Base-by-base conservation (phyloP, 1,140 invertebrate species). In the Cepaea nemoralis region DNA sequence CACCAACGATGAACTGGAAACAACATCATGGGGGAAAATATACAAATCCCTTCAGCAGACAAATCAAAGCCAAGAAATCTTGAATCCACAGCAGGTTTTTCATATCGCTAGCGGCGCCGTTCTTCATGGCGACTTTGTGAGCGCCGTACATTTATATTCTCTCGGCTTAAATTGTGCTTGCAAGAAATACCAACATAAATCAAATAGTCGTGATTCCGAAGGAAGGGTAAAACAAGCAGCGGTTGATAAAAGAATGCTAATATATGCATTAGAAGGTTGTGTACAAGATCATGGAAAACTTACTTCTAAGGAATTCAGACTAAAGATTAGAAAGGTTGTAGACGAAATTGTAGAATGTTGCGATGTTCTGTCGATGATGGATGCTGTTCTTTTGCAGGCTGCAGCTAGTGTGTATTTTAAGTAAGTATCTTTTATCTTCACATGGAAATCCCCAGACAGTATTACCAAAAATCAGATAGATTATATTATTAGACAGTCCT, bases 11-110 rank as follows among this genome's bases (percentile, higher is more conserved):
- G 71, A 74, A 35, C 14, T 33, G 3, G 37, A 74, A 8, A 1
- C 12, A 45, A 42, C 71, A 27, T 74, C 71, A 74, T 74, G 71
- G 71, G 40, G 8, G 22, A 42, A 74, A 42, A 74, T 74, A 42
- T 74, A 45, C 27, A 74, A 74, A 50, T 74, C 71, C 1, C 12
- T 74, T 1, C n/a, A 33, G 37, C 19, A 10, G 27, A 1, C 6
- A 27, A 31, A 3, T 6, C 5, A 8, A 24, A 45, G 42, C 27
- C 37, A 74, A 16, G 0, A 74, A 45, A 50, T n/a, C 12, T n/a
- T n/a, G 22, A 48, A n/a, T 3, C n/a, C 31, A 27, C n/a, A 1
- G 10, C 39, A 19, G 6, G 12, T 6, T 42, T 74, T 45, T 63
- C 22, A 63, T 31, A 19, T 63, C 0, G 71, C 71, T 50, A 27